Percentiles rank a stretch among this genome's conserved stretches.
Conservation (phyloP, 2,113 vertebrate species). For the Perca flavescens region DNA sequence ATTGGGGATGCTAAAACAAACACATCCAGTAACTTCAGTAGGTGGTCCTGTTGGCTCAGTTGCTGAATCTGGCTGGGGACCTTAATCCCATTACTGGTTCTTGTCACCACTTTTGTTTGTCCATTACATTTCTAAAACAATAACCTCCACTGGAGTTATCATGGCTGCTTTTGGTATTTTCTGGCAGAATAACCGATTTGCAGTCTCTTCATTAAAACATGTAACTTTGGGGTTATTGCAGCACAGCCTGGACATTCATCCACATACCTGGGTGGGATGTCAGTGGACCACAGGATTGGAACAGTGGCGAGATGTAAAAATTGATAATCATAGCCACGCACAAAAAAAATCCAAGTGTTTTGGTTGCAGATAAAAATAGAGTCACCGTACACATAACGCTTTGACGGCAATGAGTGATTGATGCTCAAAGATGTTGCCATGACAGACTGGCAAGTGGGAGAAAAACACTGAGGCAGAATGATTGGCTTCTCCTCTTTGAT, state of each 20-base stretch:
- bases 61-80: neutral
- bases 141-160: no score
- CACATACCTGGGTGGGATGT: conserved; percentile 15
- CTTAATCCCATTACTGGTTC: neutral
- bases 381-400: conserved; percentile 48
- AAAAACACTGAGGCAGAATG: conserved; percentile 78
- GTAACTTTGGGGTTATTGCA: neutral
- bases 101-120: neutral
- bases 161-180: no score
- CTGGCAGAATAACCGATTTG: no score
- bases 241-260: conserved; percentile 1
- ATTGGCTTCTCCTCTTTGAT: conserved; percentile 80
- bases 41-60: neutral
- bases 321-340: conserved; percentile 53
- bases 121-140: no score
- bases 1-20: no score
- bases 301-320: conserved; percentile 24
- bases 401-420: conserved; percentile 73
- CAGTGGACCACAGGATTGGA: conserved; percentile 40
- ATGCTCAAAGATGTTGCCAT: conserved; percentile 75
- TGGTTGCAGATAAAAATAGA: conserved; percentile 70
- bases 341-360: conserved; percentile 32
- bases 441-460: conserved; percentile 75
- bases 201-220: neutral
- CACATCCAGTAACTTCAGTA: no score